These are phyloP conservation scores for Zeugodacus cucurbitae DNA, from an alignment of 1,140 invertebrate species.

Conservation along the genomic window DNA sequence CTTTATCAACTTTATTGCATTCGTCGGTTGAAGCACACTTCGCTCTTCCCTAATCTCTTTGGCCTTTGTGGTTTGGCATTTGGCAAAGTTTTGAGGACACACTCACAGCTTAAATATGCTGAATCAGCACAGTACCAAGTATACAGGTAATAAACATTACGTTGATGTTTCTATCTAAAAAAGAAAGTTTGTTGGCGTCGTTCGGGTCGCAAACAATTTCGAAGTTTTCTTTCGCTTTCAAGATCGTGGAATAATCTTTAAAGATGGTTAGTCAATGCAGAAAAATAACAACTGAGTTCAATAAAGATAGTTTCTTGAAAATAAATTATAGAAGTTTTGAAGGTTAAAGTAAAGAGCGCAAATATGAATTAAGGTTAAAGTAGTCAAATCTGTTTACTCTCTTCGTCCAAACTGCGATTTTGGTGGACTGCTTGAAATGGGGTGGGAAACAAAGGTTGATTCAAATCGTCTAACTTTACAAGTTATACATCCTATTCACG, in stretches of 20 bases:
- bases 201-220: neutral
- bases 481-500: no score
- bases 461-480: no score
- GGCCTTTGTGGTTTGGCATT: neutral
- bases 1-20: neutral
- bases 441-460: no score
- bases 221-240: neutral
- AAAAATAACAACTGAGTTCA: no score
- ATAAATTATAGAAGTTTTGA: no score
- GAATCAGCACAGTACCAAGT: neutral
- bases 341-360: no score
- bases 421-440: no score
- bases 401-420: no score
- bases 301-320: no score
- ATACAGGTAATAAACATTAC: neutral
- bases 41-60: neutral
- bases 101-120: neutral
- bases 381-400: no score
- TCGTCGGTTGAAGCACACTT: neutral
- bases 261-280: neutral
- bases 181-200: neutral
- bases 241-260: neutral
- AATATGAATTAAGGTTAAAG: no score
- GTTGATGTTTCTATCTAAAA: neutral
- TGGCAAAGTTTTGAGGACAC: constrained; percentile 5